These are phyloP conservation scores for Dasyprocta punctata DNA, from an alignment of 2,113 vertebrate genomes.

Conservation along the genomic window DNA sequence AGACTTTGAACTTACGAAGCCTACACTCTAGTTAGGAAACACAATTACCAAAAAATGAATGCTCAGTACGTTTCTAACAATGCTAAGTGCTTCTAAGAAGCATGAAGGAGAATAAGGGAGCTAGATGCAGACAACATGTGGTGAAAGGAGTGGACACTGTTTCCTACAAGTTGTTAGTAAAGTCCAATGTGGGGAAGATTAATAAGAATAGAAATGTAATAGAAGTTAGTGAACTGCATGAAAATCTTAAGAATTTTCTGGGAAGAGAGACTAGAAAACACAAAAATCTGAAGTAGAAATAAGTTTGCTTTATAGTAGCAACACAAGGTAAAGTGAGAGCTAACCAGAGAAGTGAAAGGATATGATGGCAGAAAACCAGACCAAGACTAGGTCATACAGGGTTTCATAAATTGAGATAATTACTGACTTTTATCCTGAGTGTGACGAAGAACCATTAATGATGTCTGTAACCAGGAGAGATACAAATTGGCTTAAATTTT, in stretches of 20 bases:
- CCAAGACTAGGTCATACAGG: not conserved
- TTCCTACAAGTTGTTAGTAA: not conserved
- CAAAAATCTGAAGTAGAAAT: not conserved
- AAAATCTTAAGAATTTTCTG: slow-evolving; percentile 21
- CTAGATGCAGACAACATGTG: not conserved
- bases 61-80: not conserved
- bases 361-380: not conserved
- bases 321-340: not conserved
- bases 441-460: not conserved
- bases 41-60: not conserved
- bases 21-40: not conserved
- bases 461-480: not conserved
- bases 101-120: not conserved
- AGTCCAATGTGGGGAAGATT: not conserved
- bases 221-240: not conserved
- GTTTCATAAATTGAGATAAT: not conserved
- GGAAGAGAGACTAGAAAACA: slow-evolving; percentile 14
- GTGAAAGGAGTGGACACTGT: not conserved
- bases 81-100: not conserved
- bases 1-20: not conserved
- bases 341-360: not conserved
- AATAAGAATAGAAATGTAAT: slow-evolving; percentile 12
- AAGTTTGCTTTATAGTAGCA: not conserved
- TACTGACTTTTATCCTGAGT: not conserved
- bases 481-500: not conserved